Evolutionary conservation across 2,888 invertebrate genomes (phyloP).

Genomic region (Gastrophysa polygoni): DNA sequence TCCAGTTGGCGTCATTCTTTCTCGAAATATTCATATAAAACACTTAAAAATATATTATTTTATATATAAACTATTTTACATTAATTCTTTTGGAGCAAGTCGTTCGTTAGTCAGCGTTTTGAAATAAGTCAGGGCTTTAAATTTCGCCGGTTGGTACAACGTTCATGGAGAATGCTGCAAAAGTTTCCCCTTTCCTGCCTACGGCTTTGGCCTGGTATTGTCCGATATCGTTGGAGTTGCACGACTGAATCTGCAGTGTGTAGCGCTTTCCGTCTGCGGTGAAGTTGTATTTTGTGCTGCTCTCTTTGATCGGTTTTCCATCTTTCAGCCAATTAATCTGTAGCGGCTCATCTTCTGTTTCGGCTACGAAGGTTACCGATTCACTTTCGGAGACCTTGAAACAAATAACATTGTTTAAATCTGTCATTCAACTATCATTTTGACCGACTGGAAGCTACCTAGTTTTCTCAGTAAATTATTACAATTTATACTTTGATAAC

Average conservation of each 20-base stretch:
- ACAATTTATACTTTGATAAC: too few species aligned
- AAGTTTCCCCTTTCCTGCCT: constrained; percentile 83
- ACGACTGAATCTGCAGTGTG: constrained; percentile 76
- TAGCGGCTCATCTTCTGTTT: constrained; percentile 74
- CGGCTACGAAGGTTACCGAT: constrained; percentile 79
- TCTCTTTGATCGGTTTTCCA: constrained; percentile 86
- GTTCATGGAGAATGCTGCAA: constrained; percentile 87
- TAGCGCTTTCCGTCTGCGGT: constrained; percentile 82
- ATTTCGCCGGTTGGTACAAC: constrained; percentile 66
- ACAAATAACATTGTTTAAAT: background rate
- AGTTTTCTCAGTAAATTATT: too few species aligned
- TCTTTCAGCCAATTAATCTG: constrained; percentile 89
- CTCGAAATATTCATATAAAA: constrained; percentile 44
- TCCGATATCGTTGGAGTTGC: constrained; percentile 79
- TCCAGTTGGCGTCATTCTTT: constrained; percentile 11
- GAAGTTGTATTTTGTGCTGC: constrained; percentile 77
- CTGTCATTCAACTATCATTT: too few species aligned
- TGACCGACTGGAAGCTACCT: too few species aligned
- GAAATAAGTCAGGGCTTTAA: constrained; percentile 49
- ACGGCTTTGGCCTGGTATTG: constrained; percentile 88
- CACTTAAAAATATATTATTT: constrained; percentile 47
- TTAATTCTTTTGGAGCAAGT: constrained; percentile 54
- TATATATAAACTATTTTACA: constrained; percentile 49
- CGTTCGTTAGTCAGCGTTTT: constrained; percentile 51
- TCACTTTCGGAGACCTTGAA: constrained; percentile 71